Percentiles rank a stretch among this genome's conserved stretches.
Evolutionary conservation across 1,140 invertebrate genomes (phyloP).

Genomic region (Brachionus plicatilis): DNA sequence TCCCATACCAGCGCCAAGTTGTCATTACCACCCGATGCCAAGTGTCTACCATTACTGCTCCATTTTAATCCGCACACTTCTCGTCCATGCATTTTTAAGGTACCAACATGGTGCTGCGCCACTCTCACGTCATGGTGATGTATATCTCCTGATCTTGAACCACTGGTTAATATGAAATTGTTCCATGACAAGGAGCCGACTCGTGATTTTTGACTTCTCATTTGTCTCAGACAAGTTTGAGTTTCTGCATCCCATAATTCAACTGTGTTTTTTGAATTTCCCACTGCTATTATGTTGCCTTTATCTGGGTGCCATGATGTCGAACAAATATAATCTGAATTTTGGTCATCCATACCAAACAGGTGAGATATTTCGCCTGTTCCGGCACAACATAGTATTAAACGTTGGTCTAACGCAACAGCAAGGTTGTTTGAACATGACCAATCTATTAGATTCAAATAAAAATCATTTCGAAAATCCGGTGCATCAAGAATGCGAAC

Average conservation of each 20-base stretch:
- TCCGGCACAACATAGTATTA: conserved; percentile 92
- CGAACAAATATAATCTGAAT: conserved; percentile 72
- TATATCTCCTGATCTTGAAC: conserved; percentile 77
- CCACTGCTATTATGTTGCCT: conserved; percentile 79
- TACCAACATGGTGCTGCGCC: conserved; percentile 72
- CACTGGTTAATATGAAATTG: conserved; percentile 68
- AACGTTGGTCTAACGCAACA: conserved; percentile 74
- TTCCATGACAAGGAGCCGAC: conserved; percentile 88
- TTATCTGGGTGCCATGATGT: conserved; percentile 80
- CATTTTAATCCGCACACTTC: conserved; percentile 87
- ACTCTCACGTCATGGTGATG: conserved; percentile 90
- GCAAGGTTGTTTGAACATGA: conserved; percentile 79
- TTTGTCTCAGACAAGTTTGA: conserved; percentile 57
- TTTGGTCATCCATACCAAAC: conserved; percentile 67
- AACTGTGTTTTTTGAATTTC: conserved; percentile 68
- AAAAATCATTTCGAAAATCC: conserved; percentile 92
- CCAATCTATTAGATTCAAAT: conserved; percentile 91
- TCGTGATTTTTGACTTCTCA: conserved; percentile 52
- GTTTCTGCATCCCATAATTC: conserved; percentile 61
- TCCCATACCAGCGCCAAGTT: conserved; percentile 86
- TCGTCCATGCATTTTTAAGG: conserved; percentile 72
- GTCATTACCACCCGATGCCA: conserved; percentile 92
- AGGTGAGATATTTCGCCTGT: conserved; percentile 78
- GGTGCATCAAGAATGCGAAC: conserved; percentile 93
- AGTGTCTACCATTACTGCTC: conserved; percentile 82